Evolutionary conservation across 2,888 invertebrate species (phyloP).

Genomic region (Dicyrtoma fusca): DNA sequence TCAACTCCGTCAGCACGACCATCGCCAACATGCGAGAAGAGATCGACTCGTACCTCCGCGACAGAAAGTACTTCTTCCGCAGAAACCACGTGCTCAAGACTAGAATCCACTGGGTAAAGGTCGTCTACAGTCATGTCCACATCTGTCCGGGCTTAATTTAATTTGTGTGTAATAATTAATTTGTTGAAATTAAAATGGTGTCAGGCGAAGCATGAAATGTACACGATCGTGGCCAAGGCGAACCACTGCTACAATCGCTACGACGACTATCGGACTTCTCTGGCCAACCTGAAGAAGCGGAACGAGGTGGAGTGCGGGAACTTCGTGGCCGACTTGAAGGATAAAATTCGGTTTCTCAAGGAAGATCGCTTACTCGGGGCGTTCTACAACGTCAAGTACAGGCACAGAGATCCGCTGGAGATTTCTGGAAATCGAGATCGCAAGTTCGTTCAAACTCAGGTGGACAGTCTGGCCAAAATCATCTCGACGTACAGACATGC

Average conservation of each 20-base stretch:
- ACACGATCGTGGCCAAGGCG: not conserved
- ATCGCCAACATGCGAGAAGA: no score
- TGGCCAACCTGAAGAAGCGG: not conserved
- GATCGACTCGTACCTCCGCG: no score
- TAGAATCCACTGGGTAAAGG: not conserved
- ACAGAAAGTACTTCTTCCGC: no score
- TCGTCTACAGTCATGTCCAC: not conserved
- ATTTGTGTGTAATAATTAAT: not conserved
- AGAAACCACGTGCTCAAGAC: no score
- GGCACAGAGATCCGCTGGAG: not conserved
- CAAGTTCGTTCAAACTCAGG: not conserved
- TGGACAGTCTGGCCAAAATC: constrained; percentile 2
- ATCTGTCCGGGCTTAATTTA: not conserved
- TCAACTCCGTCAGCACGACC: no score
- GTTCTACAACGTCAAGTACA: not conserved
- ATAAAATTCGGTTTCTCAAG: constrained; percentile 1
- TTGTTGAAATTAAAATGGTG: no score
- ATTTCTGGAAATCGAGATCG: not conserved
- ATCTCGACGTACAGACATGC: constrained; percentile 7
- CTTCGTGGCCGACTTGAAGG: constrained; percentile 6
- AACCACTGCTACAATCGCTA: constrained; percentile 9
- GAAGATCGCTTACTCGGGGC: not conserved
- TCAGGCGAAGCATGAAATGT: not conserved
- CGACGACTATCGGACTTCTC: not conserved
- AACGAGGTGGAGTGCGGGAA: not conserved